Conservation (phyloP, 2,888 invertebrate genomes). For the Camponotus fellah region DNA sequence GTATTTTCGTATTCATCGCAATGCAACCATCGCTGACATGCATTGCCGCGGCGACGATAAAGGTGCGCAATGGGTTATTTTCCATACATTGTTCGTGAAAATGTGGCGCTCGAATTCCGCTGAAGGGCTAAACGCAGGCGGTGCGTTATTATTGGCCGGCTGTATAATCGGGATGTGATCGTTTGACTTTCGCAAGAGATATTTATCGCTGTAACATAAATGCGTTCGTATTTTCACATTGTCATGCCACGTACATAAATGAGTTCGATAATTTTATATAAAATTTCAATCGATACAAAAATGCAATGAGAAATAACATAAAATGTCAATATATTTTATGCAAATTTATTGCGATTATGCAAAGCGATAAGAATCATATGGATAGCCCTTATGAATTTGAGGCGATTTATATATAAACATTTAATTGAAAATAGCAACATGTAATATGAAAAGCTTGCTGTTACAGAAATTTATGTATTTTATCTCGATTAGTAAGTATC, state of each 20-base stretch:
- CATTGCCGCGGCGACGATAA: slow-evolving; percentile 66
- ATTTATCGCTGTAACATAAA: background rate
- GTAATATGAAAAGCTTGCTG: background rate
- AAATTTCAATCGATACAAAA: background rate
- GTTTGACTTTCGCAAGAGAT: slow-evolving; percentile 31
- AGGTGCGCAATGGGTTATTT: slow-evolving; percentile 75
- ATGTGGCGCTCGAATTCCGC: slow-evolving; percentile 59
- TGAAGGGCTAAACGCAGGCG: slow-evolving; percentile 46
- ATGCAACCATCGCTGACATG: slow-evolving; percentile 77
- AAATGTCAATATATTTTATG: background rate
- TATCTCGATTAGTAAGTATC: background rate
- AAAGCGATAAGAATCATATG: background rate
- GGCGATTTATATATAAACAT: background rate
- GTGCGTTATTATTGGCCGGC: slow-evolving; percentile 33
- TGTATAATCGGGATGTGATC: slow-evolving; percentile 42
- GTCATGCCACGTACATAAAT: background rate
- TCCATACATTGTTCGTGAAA: slow-evolving; percentile 73
- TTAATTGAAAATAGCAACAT: background rate
- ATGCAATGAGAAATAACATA: background rate
- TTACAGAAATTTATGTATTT: background rate
- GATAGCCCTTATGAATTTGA: background rate
- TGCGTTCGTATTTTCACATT: background rate
- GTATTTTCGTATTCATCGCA: slow-evolving; percentile 80
- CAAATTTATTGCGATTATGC: background rate
- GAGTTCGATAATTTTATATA: background rate